These are phyloP conservation scores for Neelides folsomi DNA, from an alignment of 2,888 invertebrate species.

Conservation along the genomic window DNA sequence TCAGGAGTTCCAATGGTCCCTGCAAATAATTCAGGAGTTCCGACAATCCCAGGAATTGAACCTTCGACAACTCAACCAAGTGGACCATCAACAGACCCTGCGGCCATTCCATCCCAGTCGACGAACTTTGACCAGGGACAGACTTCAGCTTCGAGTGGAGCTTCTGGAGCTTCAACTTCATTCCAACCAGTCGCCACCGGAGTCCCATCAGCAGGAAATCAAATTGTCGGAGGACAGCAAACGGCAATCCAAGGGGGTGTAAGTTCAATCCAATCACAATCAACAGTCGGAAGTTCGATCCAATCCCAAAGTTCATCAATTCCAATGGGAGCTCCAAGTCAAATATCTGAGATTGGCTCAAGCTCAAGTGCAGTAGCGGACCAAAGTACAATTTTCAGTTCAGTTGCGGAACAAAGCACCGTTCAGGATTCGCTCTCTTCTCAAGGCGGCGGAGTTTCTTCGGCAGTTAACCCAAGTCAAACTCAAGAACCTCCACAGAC, in stretches of 20 bases:
- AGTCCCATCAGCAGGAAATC: not conserved
- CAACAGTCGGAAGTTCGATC: slow-evolving; percentile 1
- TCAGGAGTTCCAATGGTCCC: no score
- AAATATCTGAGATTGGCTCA: not conserved
- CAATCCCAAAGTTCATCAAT: slow-evolving; percentile 7
- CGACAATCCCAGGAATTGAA: no score
- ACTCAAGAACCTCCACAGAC: no score
- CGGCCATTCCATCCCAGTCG: no score
- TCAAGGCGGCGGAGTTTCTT: not conserved
- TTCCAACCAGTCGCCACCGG: not conserved
- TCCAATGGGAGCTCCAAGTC: slow-evolving; percentile 3
- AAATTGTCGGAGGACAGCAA: slow-evolving; percentile 2
- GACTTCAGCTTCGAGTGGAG: not conserved
- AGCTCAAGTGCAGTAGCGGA: not conserved
- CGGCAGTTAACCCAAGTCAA: not conserved
- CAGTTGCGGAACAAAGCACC: slow-evolving; percentile 1
- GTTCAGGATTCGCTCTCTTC: not conserved
- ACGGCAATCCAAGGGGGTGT: slow-evolving; percentile 3
- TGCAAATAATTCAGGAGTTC: no score
- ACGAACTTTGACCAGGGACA: not conserved
- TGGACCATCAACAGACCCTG: no score
- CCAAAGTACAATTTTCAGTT: slow-evolving; percentile 7
- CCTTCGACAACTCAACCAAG: no score
- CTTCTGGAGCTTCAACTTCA: not conserved
- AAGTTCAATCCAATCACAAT: slow-evolving; percentile 1